Conservation (phyloP, 2,797 vertebrate genomes). For the Cirrhinus mrigala region DNA sequence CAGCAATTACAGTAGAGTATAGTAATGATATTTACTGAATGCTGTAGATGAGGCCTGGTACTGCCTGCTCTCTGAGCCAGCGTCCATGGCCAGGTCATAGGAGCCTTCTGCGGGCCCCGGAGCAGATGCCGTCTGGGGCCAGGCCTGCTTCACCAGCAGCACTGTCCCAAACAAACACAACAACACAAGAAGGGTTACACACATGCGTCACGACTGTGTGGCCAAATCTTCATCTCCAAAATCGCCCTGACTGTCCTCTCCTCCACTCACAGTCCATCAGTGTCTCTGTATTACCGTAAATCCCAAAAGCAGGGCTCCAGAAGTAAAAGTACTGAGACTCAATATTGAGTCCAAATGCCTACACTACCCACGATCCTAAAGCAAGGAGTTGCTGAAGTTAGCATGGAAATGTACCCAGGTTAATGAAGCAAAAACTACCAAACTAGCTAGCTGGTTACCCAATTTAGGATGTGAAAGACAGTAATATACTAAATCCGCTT, state of each 20-base stretch:
- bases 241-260: neutral
- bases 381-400: neutral
- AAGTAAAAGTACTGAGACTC: neutral
- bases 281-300: neutral
- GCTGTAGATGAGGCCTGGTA: conserved; percentile 89
- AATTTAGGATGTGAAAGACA: neutral
- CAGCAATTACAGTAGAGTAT: conserved; percentile 52
- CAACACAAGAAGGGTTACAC: conserved; percentile 74
- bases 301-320: neutral
- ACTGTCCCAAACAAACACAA: conserved; percentile 81
- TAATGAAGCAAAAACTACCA: neutral
- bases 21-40: conserved; percentile 85
- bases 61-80: conserved; percentile 87
- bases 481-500: neutral
- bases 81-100: conserved; percentile 90
- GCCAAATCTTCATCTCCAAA: conserved; percentile 3
- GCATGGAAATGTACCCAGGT: neutral
- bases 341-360: neutral
- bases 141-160: conserved; percentile 92
- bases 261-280: neutral
- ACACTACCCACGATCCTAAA: neutral
- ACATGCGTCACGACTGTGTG: conserved; percentile 46
- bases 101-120: conserved; percentile 87
- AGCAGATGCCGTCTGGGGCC: conserved; percentile 87
- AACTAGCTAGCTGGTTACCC: neutral